Base-by-base conservation (phyloP, 2,888 invertebrate species). In the Orchesella flavescens region DNA sequence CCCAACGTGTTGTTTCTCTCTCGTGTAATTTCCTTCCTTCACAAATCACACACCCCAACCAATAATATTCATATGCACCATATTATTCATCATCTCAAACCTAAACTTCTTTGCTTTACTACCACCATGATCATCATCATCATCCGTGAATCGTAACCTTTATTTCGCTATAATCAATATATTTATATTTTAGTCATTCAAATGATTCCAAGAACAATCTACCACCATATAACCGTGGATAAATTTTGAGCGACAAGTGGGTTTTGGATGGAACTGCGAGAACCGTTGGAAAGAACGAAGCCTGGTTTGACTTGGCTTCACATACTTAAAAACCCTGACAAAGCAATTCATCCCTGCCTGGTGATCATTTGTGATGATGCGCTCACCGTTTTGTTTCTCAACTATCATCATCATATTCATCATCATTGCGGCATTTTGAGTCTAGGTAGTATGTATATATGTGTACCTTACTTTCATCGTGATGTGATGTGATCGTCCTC, bases 301-400 rank as follows among this genome's bases (percentile, higher is more conserved):
- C n/a, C n/a, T n/a, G n/a, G n/a, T n/a, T n/a, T 7, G 34, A 7
- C 34, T 34, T 34, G 34, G 34, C 34, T 59, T 19, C 21, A 19
- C 23, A 63, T 34, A 63, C 24, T 63, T 63, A 63, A 34, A 63
- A n/a, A n/a, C 34, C 23, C 63, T 63, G 63, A 63, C 63, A 63
- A 23, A 63, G 63, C 63, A n/a, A 15, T 63, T 63, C 34, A 24
- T 3, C 63, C 19, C 5, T 61, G 21, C 19, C 5, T 34, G 34
- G 34, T 34, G 34, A 34, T 34, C 34, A 34, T 23, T 49, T 49
- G 5, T 49, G 34, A 34, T 49, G 49, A 15, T n/a, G 15, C 63
- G 19, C 23, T 23, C 63, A 63, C 63, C 23, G 63, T 34, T 63
- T 23, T 57, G 19, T 19, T 57, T 10, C 13, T 57, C 57, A 57